phyloP scores from a whole-genome alignment of 2,888 invertebrate species.

The Volucella bombylans region DNA sequence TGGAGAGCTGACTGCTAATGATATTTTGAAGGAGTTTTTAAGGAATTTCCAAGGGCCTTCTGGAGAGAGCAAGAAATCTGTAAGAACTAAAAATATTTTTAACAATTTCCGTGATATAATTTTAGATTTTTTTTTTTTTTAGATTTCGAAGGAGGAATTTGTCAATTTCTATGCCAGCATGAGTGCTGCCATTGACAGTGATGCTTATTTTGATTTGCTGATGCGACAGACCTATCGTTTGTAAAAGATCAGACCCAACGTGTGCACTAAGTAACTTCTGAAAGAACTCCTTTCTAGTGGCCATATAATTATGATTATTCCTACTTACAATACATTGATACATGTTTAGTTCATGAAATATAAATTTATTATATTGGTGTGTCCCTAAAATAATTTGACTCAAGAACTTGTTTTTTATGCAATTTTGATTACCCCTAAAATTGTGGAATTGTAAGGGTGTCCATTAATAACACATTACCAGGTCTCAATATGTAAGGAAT shows the following conservation, averaged over 20 bases:
- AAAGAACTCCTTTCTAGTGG: no score
- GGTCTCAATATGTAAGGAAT: no score
- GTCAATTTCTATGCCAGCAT: slow-evolving; percentile 96
- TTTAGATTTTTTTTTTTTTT: slow-evolving; percentile 68
- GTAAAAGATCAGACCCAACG: slow-evolving; percentile 28
- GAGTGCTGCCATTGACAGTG: slow-evolving; percentile 96
- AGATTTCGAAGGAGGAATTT: slow-evolving; percentile 97
- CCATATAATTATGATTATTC: no score
- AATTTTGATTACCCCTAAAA: no score
- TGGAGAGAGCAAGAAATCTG: slow-evolving; percentile 87
- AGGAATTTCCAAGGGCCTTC: slow-evolving; percentile 90
- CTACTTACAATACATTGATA: no score
- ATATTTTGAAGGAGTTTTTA: slow-evolving; percentile 90
- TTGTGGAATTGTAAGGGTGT: no score
- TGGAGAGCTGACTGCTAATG: slow-evolving; percentile 93
- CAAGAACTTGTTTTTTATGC: no score
- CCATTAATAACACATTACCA: no score
- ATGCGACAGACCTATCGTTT: slow-evolving; percentile 94
- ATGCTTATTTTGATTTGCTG: slow-evolving; percentile 97
- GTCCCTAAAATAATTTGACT: no score
- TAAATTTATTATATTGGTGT: no score
- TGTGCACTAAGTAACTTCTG: no score
- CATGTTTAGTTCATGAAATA: no score
- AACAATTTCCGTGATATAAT: background rate
- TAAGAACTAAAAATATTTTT: slow-evolving; percentile 79